These are phyloP conservation scores for Polyommatus iphigenia DNA, from an alignment of 2,888 invertebrate genomes.

Conservation along the genomic window DNA sequence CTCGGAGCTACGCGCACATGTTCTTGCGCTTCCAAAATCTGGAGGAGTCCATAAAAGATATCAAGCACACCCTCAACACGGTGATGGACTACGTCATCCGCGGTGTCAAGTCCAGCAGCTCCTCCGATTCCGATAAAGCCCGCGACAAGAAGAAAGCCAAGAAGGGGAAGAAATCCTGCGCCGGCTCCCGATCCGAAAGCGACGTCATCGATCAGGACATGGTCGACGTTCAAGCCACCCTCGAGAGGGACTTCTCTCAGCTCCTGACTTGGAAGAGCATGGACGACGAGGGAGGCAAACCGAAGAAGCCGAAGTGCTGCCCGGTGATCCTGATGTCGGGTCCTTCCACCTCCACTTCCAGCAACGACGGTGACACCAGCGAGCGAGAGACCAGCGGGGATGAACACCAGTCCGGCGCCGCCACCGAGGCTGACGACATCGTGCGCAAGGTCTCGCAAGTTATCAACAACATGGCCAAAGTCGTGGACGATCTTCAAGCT, in stretches of 20 bases:
- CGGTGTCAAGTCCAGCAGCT: neutral
- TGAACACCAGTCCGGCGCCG: neutral
- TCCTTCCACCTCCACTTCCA: neutral
- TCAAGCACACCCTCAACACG: neutral
- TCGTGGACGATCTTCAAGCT: neutral
- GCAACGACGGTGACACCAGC: neutral
- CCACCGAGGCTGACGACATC: neutral
- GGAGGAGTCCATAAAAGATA: neutral
- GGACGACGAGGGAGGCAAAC: neutral
- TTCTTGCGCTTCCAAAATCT: neutral
- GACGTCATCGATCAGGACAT: neutral
- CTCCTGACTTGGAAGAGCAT: neutral
- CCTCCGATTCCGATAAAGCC: neutral
- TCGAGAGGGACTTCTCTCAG: neutral
- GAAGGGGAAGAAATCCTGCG: constrained; percentile 2
- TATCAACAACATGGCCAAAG: neutral
- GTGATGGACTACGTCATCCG: neutral
- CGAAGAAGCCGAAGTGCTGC: neutral
- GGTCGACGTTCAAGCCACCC: neutral
- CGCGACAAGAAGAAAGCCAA: neutral
- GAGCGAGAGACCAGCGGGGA: neutral
- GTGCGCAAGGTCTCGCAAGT: neutral
- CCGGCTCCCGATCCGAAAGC: neutral
- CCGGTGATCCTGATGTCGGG: neutral
- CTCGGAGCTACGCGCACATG: neutral